Evolutionary conservation across 2,888 invertebrate genomes (phyloP).

Genomic region (Phania funesta): DNA sequence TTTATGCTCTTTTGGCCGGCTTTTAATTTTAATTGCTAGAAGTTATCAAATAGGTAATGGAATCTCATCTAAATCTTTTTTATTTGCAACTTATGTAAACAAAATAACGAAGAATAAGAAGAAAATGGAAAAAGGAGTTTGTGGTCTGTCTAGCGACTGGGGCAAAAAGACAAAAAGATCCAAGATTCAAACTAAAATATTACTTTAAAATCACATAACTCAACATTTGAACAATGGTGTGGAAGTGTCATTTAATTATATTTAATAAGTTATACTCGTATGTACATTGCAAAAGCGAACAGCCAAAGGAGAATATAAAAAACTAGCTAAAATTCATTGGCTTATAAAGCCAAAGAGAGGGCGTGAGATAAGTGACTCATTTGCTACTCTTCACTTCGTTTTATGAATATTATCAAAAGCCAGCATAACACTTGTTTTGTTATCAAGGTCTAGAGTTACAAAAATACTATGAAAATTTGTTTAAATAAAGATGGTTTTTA

Average conservation of each 20-base stretch:
- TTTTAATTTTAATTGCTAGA: conserved; percentile 12
- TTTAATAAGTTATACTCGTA: conserved; percentile 40
- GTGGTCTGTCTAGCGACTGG: not conserved
- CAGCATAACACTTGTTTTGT: not conserved
- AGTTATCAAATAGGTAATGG: not conserved
- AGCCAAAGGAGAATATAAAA: not conserved
- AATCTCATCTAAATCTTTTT: conserved; percentile 18
- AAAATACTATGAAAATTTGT: not conserved
- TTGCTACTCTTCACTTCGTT: not conserved
- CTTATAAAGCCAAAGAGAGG: conserved; percentile 39
- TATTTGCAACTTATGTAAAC: conserved; percentile 16
- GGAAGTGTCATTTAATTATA: conserved; percentile 62
- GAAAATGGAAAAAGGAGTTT: not conserved
- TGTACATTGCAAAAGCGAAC: not conserved
- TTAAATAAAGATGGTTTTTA: too few species aligned
- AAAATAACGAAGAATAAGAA: not conserved
- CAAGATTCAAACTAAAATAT: not conserved
- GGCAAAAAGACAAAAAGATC: too few species aligned
- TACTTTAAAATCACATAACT: conserved; percentile 2
- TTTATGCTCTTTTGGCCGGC: not conserved
- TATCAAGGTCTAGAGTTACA: not conserved
- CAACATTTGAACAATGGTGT: conserved; percentile 61
- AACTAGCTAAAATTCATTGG: conserved; percentile 10
- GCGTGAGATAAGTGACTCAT: conserved; percentile 33
- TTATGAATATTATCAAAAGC: not conserved